phyloP scores from a whole-genome alignment of 1,140 invertebrate species.

The Drosophila funebris region DNA sequence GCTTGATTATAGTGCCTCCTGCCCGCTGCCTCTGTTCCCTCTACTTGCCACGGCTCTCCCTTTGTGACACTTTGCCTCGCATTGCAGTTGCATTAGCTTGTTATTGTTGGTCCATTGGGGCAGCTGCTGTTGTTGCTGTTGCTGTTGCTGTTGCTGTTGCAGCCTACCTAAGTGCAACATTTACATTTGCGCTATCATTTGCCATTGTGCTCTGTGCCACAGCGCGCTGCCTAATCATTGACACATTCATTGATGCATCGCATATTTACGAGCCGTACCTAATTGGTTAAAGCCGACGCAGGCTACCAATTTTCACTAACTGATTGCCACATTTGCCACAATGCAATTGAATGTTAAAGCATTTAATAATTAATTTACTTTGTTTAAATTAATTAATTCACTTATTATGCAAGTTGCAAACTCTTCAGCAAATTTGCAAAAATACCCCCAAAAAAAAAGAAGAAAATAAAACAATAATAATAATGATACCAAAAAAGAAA shows the following conservation, averaged over 20 bases:
- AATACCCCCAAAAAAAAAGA: background rate
- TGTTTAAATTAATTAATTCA: constrained; percentile 19
- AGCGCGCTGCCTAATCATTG: constrained; percentile 66
- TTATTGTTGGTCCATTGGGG: constrained; percentile 30
- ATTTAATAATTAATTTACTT: constrained; percentile 30
- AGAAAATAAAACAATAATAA: background rate
- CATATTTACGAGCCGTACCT: constrained; percentile 61
- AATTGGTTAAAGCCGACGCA: constrained; percentile 22
- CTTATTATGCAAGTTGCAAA: constrained; percentile 1
- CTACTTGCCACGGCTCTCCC: background rate
- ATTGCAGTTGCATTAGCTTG: constrained; percentile 74
- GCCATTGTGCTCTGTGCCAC: constrained; percentile 38
- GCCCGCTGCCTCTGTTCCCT: background rate
- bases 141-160: background rate
- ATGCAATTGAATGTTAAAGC: background rate
- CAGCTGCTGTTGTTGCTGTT: background rate
- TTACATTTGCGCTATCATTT: constrained; percentile 67
- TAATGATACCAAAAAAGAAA: background rate
- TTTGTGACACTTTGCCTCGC: background rate
- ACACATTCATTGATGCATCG: constrained; percentile 77
- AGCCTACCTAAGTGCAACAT: constrained; percentile 55
- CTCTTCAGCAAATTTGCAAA: constrained; percentile 18
- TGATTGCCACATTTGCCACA: background rate
- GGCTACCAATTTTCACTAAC: background rate
- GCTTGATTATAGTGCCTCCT: constrained; percentile 69